A percentile compares a stretch with the other conserved stretches of the same genome.
Conservation (phyloP, 2,797 vertebrate genomes). For the Psittacula derbiana region DNA sequence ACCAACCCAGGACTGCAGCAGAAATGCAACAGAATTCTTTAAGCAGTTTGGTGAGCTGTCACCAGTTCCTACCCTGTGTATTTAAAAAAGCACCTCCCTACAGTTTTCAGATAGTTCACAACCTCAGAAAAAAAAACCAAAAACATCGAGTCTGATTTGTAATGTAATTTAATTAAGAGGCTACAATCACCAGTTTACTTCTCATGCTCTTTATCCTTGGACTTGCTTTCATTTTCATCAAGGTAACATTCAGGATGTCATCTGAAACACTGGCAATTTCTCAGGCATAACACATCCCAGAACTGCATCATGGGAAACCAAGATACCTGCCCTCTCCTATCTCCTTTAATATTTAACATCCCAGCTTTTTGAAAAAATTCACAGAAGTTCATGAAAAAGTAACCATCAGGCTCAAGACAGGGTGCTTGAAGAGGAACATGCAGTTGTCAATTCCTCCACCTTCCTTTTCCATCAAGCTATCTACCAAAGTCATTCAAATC, state of each 20-base stretch:
- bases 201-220: constrained; percentile 40
- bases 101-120: not conserved
- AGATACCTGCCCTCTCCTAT: not conserved
- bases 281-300: not conserved
- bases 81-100: not conserved
- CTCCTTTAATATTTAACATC: not conserved
- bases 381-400: not conserved
- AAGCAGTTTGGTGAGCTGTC: constrained; percentile 14
- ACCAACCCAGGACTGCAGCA: not conserved
- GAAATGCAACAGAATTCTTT: not conserved
- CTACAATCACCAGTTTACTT: constrained; percentile 17
- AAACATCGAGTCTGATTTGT: not conserved
- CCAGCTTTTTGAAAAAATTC: not conserved
- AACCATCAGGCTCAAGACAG: not conserved
- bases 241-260: not conserved
- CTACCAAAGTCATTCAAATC: not conserved
- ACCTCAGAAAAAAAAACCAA: not conserved
- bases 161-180: not conserved
- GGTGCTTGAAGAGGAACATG: not conserved
- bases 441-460: not conserved
- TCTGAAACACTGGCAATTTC: not conserved
- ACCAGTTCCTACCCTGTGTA: not conserved
- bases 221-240: constrained; percentile 26
- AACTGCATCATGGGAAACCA: not conserved
- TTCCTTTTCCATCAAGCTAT: not conserved